Evolutionary conservation across 2,888 invertebrate species (phyloP), one percentile per base, ranked within the genome.

Genomic region (Pelosia muscerda): DNA sequence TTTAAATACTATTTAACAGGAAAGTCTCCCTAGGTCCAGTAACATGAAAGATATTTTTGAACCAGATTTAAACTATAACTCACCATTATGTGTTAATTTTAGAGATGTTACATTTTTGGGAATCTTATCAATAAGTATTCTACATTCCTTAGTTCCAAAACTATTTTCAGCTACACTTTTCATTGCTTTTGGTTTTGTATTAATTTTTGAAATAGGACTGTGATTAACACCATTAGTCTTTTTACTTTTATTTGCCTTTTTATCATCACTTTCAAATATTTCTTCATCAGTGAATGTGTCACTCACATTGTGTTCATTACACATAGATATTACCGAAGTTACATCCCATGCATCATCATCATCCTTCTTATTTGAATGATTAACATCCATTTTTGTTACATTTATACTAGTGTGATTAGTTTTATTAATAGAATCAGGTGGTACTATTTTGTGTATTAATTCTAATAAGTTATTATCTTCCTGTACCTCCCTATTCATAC

Each of bases 251-350:
- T 71, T 65, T 72, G 78, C 70, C 23, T 63, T 66, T 38, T 53
- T 65, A 57, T 55, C 66, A 57, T 73, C 63, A 54, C n/a, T 61
- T 71, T 79, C 73, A 76, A 92, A 89, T 81, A 90, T 89, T 79
- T 94, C 93, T 75, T 94, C 94, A 87, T 94, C 94, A 61, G 94
- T 93, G 69, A 81, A 94, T 65, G 93, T 93, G 63, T 93, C 92
- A 83, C 93, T 93, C 13, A 77, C 80, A 78, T 90, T 81, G 58
- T 87, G 85, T 72, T 85, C 83, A 56, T 90, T 86, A 69, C 86
- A 87, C 67, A 80, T 85, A 31, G 90, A 85, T 78, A 92, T 85
- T 57, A 90, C 81, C 63, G 91, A 88, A 66, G 87, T 83, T 2
- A 90, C 78, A 82, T 94, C 92, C 90, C 90, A 92, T 73, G 89